Percentiles rank a stretch among this genome's conserved stretches.
Evolutionary conservation across 1,140 invertebrate species (phyloP).

Genomic region (Arion vulgaris): DNA sequence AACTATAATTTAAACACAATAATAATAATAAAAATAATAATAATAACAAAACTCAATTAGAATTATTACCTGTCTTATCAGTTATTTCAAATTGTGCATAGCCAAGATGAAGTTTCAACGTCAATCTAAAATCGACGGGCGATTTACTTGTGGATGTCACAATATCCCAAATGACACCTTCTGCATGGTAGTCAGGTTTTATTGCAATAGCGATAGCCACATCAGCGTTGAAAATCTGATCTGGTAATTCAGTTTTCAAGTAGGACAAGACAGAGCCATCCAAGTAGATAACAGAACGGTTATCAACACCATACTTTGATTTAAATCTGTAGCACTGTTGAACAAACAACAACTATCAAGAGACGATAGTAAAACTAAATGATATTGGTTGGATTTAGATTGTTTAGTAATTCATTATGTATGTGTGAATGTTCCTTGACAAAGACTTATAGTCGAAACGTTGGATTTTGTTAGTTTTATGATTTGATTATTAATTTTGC

Average conservation of each 20-base stretch:
- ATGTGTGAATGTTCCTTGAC: too few species aligned
- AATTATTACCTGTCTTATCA: not conserved
- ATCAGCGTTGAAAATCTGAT: not conserved
- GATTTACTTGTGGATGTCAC: not conserved
- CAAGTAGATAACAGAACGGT: not conserved
- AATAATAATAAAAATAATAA: too few species aligned
- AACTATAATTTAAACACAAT: too few species aligned
- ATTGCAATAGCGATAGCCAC: slow-evolving; percentile 17
- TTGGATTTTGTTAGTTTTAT: too few species aligned
- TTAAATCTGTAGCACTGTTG: not conserved
- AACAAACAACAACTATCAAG: too few species aligned
- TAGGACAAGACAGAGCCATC: slow-evolving; percentile 21
- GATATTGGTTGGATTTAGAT: too few species aligned
- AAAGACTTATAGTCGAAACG: too few species aligned
- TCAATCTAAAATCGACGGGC: not conserved
- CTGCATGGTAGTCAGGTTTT: not conserved
- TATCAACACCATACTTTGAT: not conserved
- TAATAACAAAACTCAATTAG: too few species aligned
- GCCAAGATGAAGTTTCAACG: not conserved
- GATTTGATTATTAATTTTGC: too few species aligned
- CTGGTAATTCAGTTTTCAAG: not conserved
- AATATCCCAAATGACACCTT: slow-evolving; percentile 18
- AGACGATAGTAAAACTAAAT: too few species aligned
- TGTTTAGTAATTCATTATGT: too few species aligned
- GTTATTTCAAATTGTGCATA: not conserved